A percentile compares a stretch with the other conserved stretches of the same genome.
Conservation (phyloP, 2,888 invertebrate genomes). For the Melolontha melolontha region DNA sequence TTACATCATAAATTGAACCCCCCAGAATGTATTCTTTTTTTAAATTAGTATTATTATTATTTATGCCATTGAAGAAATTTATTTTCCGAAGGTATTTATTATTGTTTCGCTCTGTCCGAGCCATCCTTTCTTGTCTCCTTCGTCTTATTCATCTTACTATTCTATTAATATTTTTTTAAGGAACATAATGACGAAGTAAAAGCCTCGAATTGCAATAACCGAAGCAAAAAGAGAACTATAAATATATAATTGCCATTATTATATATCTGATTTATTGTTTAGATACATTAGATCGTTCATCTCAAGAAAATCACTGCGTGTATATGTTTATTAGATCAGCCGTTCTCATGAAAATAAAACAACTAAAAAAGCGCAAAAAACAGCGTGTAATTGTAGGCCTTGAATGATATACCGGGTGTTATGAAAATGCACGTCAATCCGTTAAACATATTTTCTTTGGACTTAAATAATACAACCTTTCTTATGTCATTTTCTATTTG, state of each 20-base stretch:
- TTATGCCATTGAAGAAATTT: slow-evolving; percentile 41
- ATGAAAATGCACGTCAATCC: no score
- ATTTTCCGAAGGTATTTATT: slow-evolving; percentile 54
- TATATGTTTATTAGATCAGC: slow-evolving; percentile 24
- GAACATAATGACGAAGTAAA: slow-evolving; percentile 9
- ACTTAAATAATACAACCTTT: no score
- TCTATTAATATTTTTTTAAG: slow-evolving; percentile 1
- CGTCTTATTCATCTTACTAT: no score
- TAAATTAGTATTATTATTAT: slow-evolving; percentile 31
- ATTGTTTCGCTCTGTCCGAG: slow-evolving; percentile 38
- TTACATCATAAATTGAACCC: slow-evolving; percentile 59
- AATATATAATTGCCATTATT: slow-evolving; percentile 56
- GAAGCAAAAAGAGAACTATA: slow-evolving; percentile 51
- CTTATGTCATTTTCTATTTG: no score
- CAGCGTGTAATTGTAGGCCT: no score
- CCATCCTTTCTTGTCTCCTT: background rate
- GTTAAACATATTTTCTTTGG: no score
- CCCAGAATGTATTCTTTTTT: slow-evolving; percentile 51
- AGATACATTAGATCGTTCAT: slow-evolving; percentile 48
- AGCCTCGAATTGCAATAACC: background rate
- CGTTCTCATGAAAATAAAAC: background rate
- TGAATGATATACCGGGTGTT: no score
- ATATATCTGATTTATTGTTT: slow-evolving; percentile 58
- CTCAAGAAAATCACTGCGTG: background rate
- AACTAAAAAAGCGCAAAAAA: slow-evolving; percentile 5